Evolutionary conservation across 2,797 vertebrate genomes (phyloP), one percentile per base, ranked within the genome.

Genomic region (Dendrocincla fuliginosa): DNA sequence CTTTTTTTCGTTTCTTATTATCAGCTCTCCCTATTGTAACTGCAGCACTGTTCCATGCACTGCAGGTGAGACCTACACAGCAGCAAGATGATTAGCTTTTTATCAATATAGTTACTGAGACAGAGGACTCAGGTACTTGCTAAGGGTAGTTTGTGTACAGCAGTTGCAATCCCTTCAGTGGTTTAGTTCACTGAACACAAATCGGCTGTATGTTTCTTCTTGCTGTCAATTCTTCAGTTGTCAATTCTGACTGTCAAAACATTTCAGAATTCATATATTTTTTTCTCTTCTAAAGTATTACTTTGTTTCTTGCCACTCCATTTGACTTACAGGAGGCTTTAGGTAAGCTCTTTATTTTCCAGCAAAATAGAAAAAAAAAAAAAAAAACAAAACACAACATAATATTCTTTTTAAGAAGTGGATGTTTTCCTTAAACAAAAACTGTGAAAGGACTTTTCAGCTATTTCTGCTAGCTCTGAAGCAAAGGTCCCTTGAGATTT

Each of bases 1-100:
- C 17, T 46, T 44, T 11, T 16, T 1, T 3, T 2, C 1, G 3
- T 3, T 1, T 39, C 28, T 50, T 49, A 19, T 41, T 56, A 42
- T 63, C 30, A 63, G 2, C 11, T 67, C 9, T 32, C 12, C 47
- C 6, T 25, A 8, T 20, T 37, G 16, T 57, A 69, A 59, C 24
- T 50, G 25, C 41, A 76, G 59, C 32, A 49, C 12, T 77, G 5
- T 32, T 84, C 19, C 47, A 12, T 52, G 27, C 28, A 28, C 25
- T 56, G 37, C 44, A 25, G 27, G 23, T n/a, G 70, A 65, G 33
- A 63, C 28, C 17, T 55, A 15, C 30, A 24, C 16, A 73, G 33
- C 5, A 56, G 18, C 24, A 77, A 56, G 41, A 70, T 41, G 1
- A 61, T 61, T 47, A 73, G 6, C 49, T 67, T 83, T 79, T 80